These are phyloP conservation scores for Selene dorsalis DNA, from an alignment of 2,797 vertebrate species.

Conservation along the genomic window DNA sequence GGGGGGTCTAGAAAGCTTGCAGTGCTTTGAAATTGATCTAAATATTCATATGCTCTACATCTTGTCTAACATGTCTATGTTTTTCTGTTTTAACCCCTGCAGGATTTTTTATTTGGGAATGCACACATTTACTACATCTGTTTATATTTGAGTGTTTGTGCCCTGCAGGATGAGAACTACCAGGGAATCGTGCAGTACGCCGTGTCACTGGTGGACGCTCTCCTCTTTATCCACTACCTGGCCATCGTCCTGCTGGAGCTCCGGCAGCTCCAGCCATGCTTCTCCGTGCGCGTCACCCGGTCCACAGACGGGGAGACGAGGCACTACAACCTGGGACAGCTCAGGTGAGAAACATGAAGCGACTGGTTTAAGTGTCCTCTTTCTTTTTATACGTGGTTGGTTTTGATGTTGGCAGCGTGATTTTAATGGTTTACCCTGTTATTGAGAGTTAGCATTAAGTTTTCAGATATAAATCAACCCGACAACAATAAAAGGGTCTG, in stretches of 20 bases:
- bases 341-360: constrained; percentile 84
- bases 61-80: constrained; percentile 41
- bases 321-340: constrained; percentile 94
- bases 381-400: too few species aligned
- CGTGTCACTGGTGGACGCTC: constrained; percentile 94
- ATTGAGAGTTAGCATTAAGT: too few species aligned
- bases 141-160: constrained; percentile 14
- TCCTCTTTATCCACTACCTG: constrained; percentile 98
- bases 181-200: constrained; percentile 96
- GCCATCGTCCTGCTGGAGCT: constrained; percentile 95
- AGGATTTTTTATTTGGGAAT: constrained; percentile 18
- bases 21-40: constrained; percentile 53
- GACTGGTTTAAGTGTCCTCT: background rate
- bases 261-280: constrained; percentile 91
- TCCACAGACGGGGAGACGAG: constrained; percentile 91
- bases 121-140: background rate
- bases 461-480: too few species aligned
- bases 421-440: too few species aligned
- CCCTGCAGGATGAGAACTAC: constrained; percentile 90
- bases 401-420: background rate
- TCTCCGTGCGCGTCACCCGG: constrained; percentile 90
- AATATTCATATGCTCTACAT: constrained; percentile 67
- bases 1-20: constrained; percentile 23
- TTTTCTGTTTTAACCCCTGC: background rate
- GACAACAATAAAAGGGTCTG: too few species aligned